These are phyloP conservation scores for Resseliella maxima DNA, from an alignment of 2,888 invertebrate genomes.

Conservation along the genomic window DNA sequence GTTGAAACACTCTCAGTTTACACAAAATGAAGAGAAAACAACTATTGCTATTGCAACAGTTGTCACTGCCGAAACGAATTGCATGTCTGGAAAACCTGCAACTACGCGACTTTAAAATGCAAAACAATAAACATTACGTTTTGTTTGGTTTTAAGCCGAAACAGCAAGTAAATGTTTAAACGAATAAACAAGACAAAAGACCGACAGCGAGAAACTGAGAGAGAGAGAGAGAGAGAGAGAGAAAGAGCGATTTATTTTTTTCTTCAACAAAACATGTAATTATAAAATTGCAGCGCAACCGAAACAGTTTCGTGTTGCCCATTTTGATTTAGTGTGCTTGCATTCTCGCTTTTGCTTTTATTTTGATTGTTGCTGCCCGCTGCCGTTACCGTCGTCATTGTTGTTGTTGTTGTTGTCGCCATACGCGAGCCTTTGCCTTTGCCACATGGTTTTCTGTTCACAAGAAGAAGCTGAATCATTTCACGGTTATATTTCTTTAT, in stretches of 20 bases:
- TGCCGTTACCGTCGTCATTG: too few species aligned
- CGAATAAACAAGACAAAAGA: slow-evolving; percentile 51
- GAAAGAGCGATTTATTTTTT: background rate
- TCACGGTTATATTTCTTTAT: background rate
- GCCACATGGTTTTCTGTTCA: background rate
- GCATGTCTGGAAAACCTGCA: slow-evolving; percentile 53
- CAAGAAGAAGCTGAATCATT: slow-evolving; percentile 27
- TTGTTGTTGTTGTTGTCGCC: background rate
- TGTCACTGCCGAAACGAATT: slow-evolving; percentile 50
- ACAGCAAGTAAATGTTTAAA: too few species aligned
- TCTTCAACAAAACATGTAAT: slow-evolving; percentile 57
- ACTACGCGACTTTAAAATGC: slow-evolving; percentile 10
- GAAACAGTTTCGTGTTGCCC: slow-evolving; percentile 58
- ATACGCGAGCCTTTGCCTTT: too few species aligned
- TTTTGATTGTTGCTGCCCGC: background rate
- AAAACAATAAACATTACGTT: slow-evolving; percentile 51
- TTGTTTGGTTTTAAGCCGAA: too few species aligned
- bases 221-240: background rate
- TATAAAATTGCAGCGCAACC: slow-evolving; percentile 58
- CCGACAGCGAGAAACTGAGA: too few species aligned
- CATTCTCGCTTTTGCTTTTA: slow-evolving; percentile 33
- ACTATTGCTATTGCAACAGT: slow-evolving; percentile 19
- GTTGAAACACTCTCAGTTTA: background rate
- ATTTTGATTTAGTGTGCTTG: slow-evolving; percentile 1
- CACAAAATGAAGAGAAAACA: background rate